Evolutionary conservation across 2,797 vertebrate species (phyloP), one percentile per base, ranked within the genome.

Genomic region (Thunnus albacares): DNA sequence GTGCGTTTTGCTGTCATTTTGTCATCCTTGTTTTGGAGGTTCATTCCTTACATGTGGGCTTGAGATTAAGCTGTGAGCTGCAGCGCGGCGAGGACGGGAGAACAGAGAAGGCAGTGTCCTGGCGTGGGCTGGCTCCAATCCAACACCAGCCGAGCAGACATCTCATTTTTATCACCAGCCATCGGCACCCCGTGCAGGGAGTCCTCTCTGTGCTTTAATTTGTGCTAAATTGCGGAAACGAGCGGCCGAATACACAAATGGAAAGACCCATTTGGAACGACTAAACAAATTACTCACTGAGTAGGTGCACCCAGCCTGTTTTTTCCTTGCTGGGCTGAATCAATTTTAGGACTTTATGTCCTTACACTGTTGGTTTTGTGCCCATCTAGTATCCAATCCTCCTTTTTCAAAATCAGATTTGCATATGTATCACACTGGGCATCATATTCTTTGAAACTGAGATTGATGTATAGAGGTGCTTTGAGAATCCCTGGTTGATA

Each of bases 161-260:
- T 90, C 84, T 89, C 80, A 75, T 81, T 84, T 82, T 85, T 81
- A 89, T 91, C 83, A 79, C 69, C 68, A 77, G 77, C 69, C 77
- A 76, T 86, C 66, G 30, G 79, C 75, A 70, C 26, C 64, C 49
- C 10, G 5, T 15, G 71, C 70, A 60, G 64, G 60, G 77, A 71
- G 78, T 81, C 41, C 49, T 75, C 56, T 33, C 52, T 17, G 10
- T 53, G 81, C 82, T 82, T 81, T 71, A 78, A 86, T 88, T 80
- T 82, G 75, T 59, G 61, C 84, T 87, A 70, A 86, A 87, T 75
- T 81, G 88, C 61, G 67, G 87, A 91, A 90, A 84, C 24, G 13
- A 85, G 83, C 11, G 26, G 58, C 43, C 51, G 33, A 87, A 82
- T 75, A 71, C 73, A 85, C 75, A 90, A 90, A 83, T 72, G 67